Evolutionary conservation across 2,797 vertebrate genomes (phyloP), one percentile per base, ranked within the genome.

Genomic region (Gallirallus australis): DNA sequence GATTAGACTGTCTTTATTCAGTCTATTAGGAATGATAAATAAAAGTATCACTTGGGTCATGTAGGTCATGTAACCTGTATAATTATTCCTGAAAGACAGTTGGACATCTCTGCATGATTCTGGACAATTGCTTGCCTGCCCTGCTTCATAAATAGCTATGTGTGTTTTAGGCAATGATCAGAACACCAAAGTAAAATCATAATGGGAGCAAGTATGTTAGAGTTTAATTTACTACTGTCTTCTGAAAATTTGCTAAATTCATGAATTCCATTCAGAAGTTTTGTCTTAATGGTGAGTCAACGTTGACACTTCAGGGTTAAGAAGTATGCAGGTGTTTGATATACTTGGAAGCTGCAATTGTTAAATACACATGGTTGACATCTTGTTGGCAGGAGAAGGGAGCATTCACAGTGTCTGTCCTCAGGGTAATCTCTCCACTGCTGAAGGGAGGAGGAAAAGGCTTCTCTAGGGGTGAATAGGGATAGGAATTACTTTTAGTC

Each of bases 281-380:
- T 79, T 47, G 6, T 35, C 27, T 57, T 77, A 64, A 21, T 76
- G 14, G 12, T 72, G 47, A 63, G 48, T 50, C 48, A 50, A 24
- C 14, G 12, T 25, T 50, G 20, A 50, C 48, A 25, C 24, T 25
- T 50, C 7, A 52, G 31, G 28, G 11, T 56, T 90, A 33, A 63
- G n/a, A 28, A 42, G 3, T 63, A 13, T 40, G n/a, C 28, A 56
- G 15, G 4, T 70, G 9, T 52, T 64, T 37, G 7, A 2, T n/a
- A 4, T 20, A 18, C 37, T 17, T 60, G 42, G 33, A 86, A 88
- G 50, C 17, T 3, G 54, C 63, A 57, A 8, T 5, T 75, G 12
- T 25, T 65, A 35, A 20, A 14, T 81, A 28, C 33, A 86, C 1
- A 5, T 0, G 0, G 3, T 54, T 70, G 33, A 37, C 8, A 11